A percentile compares a stretch with the other conserved stretches of the same genome.
Conservation (phyloP, 2,797 vertebrate genomes). For the Valencia hispanica region DNA sequence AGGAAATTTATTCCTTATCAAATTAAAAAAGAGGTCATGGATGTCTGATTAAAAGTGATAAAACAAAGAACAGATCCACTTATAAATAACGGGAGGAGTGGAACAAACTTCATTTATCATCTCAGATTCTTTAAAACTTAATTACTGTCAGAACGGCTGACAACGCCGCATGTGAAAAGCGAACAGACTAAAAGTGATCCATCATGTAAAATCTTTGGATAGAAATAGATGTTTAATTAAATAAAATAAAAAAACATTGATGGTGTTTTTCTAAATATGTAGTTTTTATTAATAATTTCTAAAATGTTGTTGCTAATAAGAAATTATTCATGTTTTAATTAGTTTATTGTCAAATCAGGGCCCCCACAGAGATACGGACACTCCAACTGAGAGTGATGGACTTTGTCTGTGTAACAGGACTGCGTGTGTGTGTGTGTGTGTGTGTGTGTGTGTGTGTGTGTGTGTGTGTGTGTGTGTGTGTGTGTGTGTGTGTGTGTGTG, state of each 20-base stretch:
- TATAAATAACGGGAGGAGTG: background rate
- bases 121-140: background rate
- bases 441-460: conserved; percentile 37
- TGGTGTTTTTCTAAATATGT: background rate
- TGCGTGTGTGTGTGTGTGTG: conserved; percentile 22
- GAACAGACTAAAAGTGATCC: background rate
- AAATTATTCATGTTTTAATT: conserved; percentile 30
- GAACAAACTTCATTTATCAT: background rate
- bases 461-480: conserved; percentile 39
- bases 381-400: conserved; percentile 36
- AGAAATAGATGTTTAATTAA: background rate
- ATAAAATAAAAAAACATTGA: background rate
- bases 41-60: background rate
- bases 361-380: conserved; percentile 40
- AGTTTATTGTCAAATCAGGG: conserved; percentile 51
- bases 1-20: background rate
- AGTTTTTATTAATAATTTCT: background rate
- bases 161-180: background rate
- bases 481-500: conserved; percentile 37
- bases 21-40: conserved; percentile 1
- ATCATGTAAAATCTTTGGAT: background rate
- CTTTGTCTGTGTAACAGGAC: conserved; percentile 60
- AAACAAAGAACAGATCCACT: background rate
- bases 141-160: background rate
- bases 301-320: background rate